Evolutionary conservation across 92 coral and sea anemone genomes (phyloP), one percentile per base, ranked within the genome.

Genomic region (Zoanthus sociatus): DNA sequence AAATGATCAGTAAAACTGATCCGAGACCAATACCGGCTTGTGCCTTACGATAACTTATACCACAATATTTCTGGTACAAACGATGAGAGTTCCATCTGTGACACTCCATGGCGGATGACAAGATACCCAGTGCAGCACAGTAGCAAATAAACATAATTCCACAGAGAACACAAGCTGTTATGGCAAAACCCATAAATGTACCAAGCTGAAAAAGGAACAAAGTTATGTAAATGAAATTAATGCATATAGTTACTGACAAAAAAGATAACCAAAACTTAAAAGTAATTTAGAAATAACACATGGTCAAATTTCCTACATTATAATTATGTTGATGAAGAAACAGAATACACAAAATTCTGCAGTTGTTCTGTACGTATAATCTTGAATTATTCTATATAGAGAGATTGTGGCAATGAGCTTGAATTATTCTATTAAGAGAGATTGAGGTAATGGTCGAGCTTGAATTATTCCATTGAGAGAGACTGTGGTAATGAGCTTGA

Each of bases 11-110:
- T 18, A 88, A 73, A 30, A 91, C 71, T 13, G 94, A 78, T 6
- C 90, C 89, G 1, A 94, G 58, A 9, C 93, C 98, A 7, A 87
- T 74, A 8, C 95, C 95, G 76, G 88, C 91, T 37, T 78, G 63
- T 9, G 86, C 79, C 6, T 64, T 83, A 6, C 70, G 20, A 17
- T 72, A 16, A 11, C 75, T 47, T 0, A 20, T 1, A 46, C 70
- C 54, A 3, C 60, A 7, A 17, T 66, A 13, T 4, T 9, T 4
- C 13, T 64, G 12, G 3, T 18, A 26, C 8, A 37, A 3, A 45
- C 64, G n/a, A 7, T 16, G 3, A 9, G 42, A 58, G 8, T 13
- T 14, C 84, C 63, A 21, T 31, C 69, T 17, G 85, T 81, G 85
- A 31, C 85, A 81, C 70, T 26, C 9, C 85, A 81, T 4, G 64